Conservation (phyloP, 2,888 invertebrate species). For the Trachelus troglodyta region DNA sequence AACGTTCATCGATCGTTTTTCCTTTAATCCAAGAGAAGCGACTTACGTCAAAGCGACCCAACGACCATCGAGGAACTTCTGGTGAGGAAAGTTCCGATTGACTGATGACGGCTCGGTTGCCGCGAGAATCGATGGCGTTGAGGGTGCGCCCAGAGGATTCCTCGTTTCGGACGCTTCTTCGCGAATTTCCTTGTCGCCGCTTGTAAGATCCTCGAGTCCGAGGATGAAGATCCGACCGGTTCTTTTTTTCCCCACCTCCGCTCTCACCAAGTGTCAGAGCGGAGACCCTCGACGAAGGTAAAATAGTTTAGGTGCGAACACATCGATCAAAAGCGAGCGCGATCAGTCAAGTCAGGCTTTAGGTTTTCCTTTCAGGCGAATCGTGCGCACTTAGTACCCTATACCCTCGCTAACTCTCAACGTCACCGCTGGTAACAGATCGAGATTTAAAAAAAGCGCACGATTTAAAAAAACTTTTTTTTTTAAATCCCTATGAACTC, state of each 20-base stretch:
- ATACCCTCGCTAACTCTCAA: background rate
- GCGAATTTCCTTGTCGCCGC: slow-evolving; percentile 53
- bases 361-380: background rate
- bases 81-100: background rate
- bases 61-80: background rate
- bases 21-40: background rate
- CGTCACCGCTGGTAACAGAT: background rate
- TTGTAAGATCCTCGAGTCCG: slow-evolving; percentile 50
- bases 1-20: background rate
- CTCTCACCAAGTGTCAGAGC: too few relatives aligned
- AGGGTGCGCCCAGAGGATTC: background rate
- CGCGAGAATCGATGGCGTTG: slow-evolving; percentile 44
- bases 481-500: background rate
- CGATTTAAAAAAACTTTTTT: background rate
- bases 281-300: background rate
- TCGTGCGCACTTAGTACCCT: background rate
- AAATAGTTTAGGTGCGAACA: background rate
- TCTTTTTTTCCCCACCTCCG: too few relatives aligned
- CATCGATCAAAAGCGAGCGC: background rate
- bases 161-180: slow-evolving; percentile 36
- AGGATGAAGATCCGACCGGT: slow-evolving; percentile 1
- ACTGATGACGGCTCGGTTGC: background rate
- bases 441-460: background rate
- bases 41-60: background rate
- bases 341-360: background rate